These are phyloP conservation scores for Nothobranchius kuhntae DNA, from an alignment of 2,113 vertebrate species.

Conservation along the genomic window DNA sequence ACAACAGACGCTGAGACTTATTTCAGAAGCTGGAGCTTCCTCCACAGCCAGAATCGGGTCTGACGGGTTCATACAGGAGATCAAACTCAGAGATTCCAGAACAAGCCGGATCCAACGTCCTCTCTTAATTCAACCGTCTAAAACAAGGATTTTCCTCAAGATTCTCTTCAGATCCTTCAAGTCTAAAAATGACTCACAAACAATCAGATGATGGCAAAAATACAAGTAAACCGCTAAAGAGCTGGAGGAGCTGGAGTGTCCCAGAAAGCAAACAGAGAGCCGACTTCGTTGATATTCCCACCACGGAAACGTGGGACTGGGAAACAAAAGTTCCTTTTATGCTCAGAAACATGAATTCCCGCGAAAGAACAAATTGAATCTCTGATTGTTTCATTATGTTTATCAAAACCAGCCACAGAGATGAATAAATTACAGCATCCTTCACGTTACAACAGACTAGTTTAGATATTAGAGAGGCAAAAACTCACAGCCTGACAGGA, in stretches of 20 bases:
- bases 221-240: not conserved
- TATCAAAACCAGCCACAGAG: slow-evolving; percentile 22
- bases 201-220: not conserved
- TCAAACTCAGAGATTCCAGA: too few relatives aligned
- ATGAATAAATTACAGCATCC: slow-evolving; percentile 6
- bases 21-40: too few relatives aligned
- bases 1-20: too few relatives aligned
- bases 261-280: slow-evolving; percentile 54
- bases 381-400: slow-evolving; percentile 52
- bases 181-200: too few relatives aligned
- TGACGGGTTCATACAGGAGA: too few relatives aligned
- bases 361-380: slow-evolving; percentile 48
- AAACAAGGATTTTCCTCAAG: not conserved
- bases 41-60: too few relatives aligned
- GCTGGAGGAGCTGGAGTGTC: slow-evolving; percentile 46
- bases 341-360: slow-evolving; percentile 33
- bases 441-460: not conserved
- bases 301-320: slow-evolving; percentile 16
- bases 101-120: too few relatives aligned
- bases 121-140: too few relatives aligned
- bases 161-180: not conserved
- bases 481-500: slow-evolving; percentile 65
- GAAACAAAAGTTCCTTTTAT: slow-evolving; percentile 60
- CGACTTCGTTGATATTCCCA: slow-evolving; percentile 37
- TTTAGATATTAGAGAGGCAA: not conserved